These are phyloP conservation scores for Chironomus striatipennis DNA, from an alignment of 1,140 invertebrate genomes.

Conservation along the genomic window DNA sequence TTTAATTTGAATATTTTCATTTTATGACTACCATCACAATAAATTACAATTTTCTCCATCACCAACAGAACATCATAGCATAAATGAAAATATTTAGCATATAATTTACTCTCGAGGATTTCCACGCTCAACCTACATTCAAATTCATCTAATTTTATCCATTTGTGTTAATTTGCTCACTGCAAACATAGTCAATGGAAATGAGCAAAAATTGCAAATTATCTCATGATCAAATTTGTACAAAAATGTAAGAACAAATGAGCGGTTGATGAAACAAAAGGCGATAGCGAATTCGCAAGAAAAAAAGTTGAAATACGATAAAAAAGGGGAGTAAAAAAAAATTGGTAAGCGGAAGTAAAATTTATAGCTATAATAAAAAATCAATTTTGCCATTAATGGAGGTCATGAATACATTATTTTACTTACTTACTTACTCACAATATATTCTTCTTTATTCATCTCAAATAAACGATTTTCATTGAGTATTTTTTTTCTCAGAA, in stretches of 20 bases:
- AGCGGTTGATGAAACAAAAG: slow-evolving; percentile 7
- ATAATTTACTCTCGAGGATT: too few species aligned
- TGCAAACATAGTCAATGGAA: background rate
- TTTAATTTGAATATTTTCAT: too few species aligned
- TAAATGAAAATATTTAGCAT: too few species aligned
- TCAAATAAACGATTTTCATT: too few species aligned
- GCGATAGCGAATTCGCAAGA: background rate
- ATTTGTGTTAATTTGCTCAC: slow-evolving; percentile 1
- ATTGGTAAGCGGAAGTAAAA: background rate
- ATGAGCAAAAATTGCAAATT: background rate
- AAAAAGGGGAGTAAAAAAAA: background rate
- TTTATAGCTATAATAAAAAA: slow-evolving; percentile 9
- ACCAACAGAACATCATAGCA: too few species aligned
- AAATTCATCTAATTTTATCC: background rate
- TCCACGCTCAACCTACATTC: background rate
- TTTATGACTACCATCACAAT: too few species aligned
- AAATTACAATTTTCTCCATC: too few species aligned
- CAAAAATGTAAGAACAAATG: background rate
- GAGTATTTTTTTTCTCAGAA: too few species aligned
- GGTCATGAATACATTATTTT: background rate
- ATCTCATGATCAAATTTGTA: background rate
- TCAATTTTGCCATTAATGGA: slow-evolving; percentile 9
- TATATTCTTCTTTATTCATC: background rate
- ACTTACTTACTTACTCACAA: background rate
- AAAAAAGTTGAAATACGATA: background rate